phyloP scores from a whole-genome alignment of 2,888 invertebrate species.

The Oegoconia quadripuncta region DNA sequence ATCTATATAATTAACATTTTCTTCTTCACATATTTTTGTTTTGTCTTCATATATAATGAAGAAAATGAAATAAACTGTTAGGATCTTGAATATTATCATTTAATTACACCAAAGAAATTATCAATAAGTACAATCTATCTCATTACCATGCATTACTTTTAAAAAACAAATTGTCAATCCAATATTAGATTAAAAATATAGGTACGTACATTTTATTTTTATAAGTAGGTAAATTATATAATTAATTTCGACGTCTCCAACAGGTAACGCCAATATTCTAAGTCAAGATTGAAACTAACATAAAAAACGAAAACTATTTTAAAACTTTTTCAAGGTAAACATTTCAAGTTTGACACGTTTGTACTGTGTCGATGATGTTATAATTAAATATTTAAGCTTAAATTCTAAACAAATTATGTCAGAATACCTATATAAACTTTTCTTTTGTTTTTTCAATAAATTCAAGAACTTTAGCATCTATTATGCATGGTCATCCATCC shows the following conservation, averaged over 20 bases:
- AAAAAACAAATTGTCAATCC: constrained; percentile 25
- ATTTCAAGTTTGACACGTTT: neutral
- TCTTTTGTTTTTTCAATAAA: neutral
- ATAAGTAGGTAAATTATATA: constrained; percentile 1
- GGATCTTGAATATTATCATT: too few relatives aligned
- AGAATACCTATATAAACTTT: neutral
- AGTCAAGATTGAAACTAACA: neutral
- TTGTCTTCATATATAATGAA: neutral
- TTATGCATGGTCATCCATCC: constrained; percentile 24
- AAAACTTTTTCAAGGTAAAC: neutral
- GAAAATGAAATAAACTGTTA: too few relatives aligned
- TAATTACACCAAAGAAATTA: constrained; percentile 15
- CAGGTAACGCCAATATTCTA: neutral
- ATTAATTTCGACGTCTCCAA: neutral
- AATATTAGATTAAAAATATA: constrained; percentile 24
- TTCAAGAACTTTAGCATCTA: constrained; percentile 11
- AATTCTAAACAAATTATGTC: neutral
- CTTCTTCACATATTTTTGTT: neutral
- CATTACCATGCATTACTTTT: constrained; percentile 27
- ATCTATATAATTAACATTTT: too few relatives aligned
- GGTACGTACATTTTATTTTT: constrained; percentile 24
- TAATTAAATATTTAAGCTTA: neutral
- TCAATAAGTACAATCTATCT: constrained; percentile 29
- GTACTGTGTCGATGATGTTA: neutral
- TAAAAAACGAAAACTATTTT: neutral